phyloP scores from a whole-genome alignment of 1,140 invertebrate species.

The Caenorhabditis inopinata region DNA sequence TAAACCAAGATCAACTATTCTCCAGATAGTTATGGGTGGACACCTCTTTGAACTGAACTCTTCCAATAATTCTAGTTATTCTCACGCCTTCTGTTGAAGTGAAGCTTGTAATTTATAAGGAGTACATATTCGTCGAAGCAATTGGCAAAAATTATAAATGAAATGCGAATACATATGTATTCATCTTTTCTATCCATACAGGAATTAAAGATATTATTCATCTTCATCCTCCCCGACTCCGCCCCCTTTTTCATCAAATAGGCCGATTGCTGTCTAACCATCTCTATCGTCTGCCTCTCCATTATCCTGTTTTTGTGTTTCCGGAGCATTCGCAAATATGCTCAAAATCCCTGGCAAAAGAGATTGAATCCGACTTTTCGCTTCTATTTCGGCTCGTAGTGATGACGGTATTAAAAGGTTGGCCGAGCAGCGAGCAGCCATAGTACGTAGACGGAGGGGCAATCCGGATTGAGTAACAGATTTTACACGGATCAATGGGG shows the following conservation, averaged over 20 bases:
- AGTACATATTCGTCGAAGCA: no score
- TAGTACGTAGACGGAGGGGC: background rate
- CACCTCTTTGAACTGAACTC: no score
- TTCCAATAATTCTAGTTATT: no score
- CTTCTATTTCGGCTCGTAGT: background rate
- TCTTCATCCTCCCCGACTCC: background rate
- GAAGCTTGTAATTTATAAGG: no score
- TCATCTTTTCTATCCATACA: background rate
- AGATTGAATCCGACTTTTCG: background rate
- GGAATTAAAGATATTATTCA: constrained; percentile 2
- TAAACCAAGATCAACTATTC: no score
- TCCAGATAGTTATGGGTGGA: no score
- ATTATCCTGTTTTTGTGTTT: background rate
- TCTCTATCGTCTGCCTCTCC: background rate
- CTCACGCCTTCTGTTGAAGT: no score
- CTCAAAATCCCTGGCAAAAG: no score
- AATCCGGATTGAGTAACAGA: background rate
- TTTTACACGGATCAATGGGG: background rate
- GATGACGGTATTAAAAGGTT: background rate
- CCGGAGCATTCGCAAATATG: constrained; percentile 7
- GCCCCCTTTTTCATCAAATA: background rate
- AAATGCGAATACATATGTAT: background rate
- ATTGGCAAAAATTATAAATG: background rate
- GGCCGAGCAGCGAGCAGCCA: no score
- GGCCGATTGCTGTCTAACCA: constrained; percentile 1